Base-by-base conservation (phyloP, 2,113 vertebrate genomes). In the Camelus bactrianus region DNA sequence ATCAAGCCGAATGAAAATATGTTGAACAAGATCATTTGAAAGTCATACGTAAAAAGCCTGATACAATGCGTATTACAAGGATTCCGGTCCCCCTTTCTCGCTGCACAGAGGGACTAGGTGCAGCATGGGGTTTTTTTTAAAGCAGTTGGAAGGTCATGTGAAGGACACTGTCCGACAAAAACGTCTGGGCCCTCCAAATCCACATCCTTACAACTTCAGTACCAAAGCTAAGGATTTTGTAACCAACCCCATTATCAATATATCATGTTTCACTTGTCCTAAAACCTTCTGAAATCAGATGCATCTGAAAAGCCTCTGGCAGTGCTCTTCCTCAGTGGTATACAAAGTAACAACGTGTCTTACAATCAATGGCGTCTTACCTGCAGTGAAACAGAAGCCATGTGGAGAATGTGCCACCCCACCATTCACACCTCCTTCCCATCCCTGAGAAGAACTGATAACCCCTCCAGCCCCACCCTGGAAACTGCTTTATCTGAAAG, bases 1-100 rank as follows among this genome's bases (percentile, higher is more conserved):
- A 86, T 50, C 38, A 95, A 89, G 42, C 28, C n/a, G 50, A 90
- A n/a, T 72, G 54, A 91, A 77, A 93, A 64, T 9, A 91, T 11
- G 20, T 7, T 62, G 13, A 64, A 62, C 42, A 50, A 54, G 46
- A 81, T 60, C 58, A 72, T 19, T 28, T 82, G 19, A 52, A 94
- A 94, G 86, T 50, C 46, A 38, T 1, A 69, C 15, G 16, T n/a
- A 26, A 73, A 69, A 79, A 60, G 26, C 4, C 24, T 3, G 38
- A 64, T 12, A 30, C 48, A 60, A 73, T 26, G 48, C 2, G 6
- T 30, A 46, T 58, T 12, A 28, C 17, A 52, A 28, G 80, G 48
- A n/a, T 48, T 16, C 32, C 30, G 30, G 56, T 69, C 22, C 30
- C 42, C 42, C 83, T 91, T 70, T 82, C 75, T 30, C 46, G 67